phyloP scores from a whole-genome alignment of 2,888 invertebrate genomes.

The Neria commutata region DNA sequence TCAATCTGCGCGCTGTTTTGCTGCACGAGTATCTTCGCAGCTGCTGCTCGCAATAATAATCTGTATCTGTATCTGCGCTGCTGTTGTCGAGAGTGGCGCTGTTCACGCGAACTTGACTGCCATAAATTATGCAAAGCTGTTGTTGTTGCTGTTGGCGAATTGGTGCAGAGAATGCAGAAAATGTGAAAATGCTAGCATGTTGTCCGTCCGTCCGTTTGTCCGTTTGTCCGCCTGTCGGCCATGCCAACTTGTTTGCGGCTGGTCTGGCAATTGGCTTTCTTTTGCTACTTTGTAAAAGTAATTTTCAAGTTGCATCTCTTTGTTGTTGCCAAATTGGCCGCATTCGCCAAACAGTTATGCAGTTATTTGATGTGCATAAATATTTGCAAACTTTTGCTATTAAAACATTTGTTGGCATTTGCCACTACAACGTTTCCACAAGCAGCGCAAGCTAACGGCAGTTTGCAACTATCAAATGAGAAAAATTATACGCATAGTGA shows the following conservation, averaged over 20 bases:
- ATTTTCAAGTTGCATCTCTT: background rate
- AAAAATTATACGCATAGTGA: too few species aligned
- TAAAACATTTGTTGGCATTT: background rate
- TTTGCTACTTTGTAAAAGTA: too few species aligned
- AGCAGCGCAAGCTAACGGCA: background rate
- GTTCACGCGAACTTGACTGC: conserved; percentile 42
- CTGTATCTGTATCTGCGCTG: background rate
- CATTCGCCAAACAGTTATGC: background rate
- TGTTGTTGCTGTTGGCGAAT: conserved; percentile 31
- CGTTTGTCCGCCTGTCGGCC: background rate
- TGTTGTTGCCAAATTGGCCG: background rate
- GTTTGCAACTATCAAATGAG: background rate
- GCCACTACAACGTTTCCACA: background rate
- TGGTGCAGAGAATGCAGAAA: conserved; percentile 38
- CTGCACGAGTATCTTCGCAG: background rate
- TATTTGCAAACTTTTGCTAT: conserved; percentile 1
- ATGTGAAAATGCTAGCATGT: conserved; percentile 9
- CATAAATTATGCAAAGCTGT: conserved; percentile 40
- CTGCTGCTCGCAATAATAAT: background rate
- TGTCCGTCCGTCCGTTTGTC: background rate
- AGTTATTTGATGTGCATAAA: background rate
- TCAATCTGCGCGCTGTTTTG: conserved; percentile 24
- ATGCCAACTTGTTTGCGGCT: background rate
- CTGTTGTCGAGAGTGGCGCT: conserved; percentile 26
- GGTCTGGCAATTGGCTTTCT: too few species aligned